Conservation (phyloP, 2,113 vertebrate genomes). For the Calyptommatus sinebrachiatus region DNA sequence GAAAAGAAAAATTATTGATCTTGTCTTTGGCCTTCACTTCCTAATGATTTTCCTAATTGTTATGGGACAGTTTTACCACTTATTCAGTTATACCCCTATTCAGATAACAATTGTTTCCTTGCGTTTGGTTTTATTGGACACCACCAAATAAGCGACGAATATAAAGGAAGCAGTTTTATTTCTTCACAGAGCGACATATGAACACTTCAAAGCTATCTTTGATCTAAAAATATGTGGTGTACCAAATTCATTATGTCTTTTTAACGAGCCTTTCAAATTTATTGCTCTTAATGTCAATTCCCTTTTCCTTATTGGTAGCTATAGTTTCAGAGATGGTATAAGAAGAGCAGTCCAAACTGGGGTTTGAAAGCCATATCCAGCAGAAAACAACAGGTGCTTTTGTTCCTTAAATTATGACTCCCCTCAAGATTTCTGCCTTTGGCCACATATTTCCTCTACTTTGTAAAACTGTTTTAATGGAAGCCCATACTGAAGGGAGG, state of each 20-base stretch:
- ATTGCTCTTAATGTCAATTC: conserved; percentile 70
- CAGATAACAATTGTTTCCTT: conserved; percentile 81
- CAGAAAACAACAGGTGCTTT: conserved; percentile 76
- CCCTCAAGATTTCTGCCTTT: background rate
- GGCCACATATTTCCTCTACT: conserved; percentile 47
- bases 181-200: conserved; percentile 74
- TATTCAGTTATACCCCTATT: conserved; percentile 78
- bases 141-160: conserved; percentile 69
- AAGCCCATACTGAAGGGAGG: background rate
- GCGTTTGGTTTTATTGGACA: conserved; percentile 81
- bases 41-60: conserved; percentile 78
- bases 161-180: conserved; percentile 74
- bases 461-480: background rate
- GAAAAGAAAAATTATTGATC: conserved; percentile 70
- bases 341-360: conserved; percentile 52
- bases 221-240: conserved; percentile 83
- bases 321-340: conserved; percentile 42
- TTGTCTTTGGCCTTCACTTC: conserved; percentile 68
- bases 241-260: conserved; percentile 79
- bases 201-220: conserved; percentile 82
- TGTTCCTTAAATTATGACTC: conserved; percentile 37
- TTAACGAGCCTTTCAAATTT: conserved; percentile 70
- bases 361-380: conserved; percentile 61
- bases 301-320: conserved; percentile 48
- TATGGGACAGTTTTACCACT: conserved; percentile 78